Conservation (phyloP, 2,113 vertebrate genomes). For the Rostratula benghalensis region DNA sequence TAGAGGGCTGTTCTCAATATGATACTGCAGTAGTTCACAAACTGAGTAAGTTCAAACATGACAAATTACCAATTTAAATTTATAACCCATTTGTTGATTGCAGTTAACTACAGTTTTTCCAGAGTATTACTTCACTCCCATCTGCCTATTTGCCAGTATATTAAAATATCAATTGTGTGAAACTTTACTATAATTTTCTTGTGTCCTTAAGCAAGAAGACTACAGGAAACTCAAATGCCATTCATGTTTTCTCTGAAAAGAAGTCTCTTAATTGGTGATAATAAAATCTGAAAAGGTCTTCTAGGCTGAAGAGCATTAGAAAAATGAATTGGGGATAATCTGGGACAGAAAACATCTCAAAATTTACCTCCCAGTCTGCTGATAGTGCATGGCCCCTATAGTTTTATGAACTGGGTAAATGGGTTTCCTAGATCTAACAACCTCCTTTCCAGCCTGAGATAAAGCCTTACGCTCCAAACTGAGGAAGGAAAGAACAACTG, state of each 20-base stretch:
- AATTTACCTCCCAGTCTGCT: neutral
- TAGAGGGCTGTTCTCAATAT: neutral
- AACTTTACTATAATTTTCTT: neutral
- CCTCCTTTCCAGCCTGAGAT: neutral
- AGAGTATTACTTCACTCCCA: neutral
- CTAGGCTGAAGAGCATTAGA: neutral
- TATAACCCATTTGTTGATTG: neutral
- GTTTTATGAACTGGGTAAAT: neutral
- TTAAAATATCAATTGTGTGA: conserved; percentile 1
- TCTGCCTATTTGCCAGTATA: neutral
- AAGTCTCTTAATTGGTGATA: neutral
- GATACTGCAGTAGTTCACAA: neutral
- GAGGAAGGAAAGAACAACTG: neutral
- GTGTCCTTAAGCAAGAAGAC: neutral
- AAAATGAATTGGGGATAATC: neutral
- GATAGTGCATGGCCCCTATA: neutral
- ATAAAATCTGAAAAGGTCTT: neutral
- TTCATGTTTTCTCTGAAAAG: neutral
- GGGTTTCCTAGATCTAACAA: neutral
- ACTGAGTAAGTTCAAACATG: neutral
- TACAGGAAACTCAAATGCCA: neutral
- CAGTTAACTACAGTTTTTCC: neutral
- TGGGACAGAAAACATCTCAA: neutral
- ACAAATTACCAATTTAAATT: neutral
- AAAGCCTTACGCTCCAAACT: neutral